Evolutionary conservation across 64 coral and sea anemone species (phyloP).

Genomic region (Orbicella faveolata): DNA sequence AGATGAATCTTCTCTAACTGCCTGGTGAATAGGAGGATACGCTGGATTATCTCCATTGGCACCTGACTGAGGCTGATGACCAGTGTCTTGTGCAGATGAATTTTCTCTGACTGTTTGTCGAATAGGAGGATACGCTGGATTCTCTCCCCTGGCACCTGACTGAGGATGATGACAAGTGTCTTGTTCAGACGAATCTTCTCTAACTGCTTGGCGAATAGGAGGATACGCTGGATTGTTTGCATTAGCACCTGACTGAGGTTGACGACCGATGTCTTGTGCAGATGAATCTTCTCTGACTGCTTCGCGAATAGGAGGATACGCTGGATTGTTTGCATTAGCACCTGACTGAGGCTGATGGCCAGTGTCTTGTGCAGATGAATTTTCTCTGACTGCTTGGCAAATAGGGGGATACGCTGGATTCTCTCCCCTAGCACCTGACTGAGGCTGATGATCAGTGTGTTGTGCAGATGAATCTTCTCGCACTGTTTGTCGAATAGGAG

Average conservation of each 20-base stretch:
- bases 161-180: background rate
- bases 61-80: background rate
- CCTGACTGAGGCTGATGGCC: background rate
- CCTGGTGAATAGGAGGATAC: background rate
- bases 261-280: background rate
- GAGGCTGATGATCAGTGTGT: background rate
- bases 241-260: background rate
- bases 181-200: background rate
- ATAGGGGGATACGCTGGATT: conserved; percentile 6
- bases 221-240: background rate
- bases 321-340: background rate
- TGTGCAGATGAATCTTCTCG: background rate
- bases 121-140: conserved; percentile 2
- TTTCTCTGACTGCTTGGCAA: background rate
- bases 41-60: background rate
- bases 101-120: background rate
- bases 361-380: background rate
- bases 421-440: background rate
- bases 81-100: background rate
- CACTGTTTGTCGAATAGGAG: too few relatives aligned
- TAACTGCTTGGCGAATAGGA: background rate
- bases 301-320: background rate
- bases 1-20: too few relatives aligned
- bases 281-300: background rate
- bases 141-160: background rate